Conservation (phyloP, 2,113 vertebrate genomes). For the Callopanchax toddi region DNA sequence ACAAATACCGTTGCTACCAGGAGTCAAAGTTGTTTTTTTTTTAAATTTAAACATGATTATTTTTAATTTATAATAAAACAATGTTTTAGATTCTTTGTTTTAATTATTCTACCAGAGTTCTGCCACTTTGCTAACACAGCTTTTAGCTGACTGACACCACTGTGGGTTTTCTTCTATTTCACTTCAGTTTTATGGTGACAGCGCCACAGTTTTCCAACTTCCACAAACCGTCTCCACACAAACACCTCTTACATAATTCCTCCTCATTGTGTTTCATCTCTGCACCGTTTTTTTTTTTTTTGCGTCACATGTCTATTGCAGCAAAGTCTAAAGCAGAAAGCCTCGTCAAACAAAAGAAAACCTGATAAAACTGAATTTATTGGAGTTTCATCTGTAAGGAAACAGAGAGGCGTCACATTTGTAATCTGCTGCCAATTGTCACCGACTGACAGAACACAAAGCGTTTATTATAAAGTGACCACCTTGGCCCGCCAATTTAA, state of each 20-base stretch:
- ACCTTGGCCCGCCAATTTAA: conserved; percentile 46
- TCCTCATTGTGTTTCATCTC: not conserved
- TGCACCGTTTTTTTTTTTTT: not conserved
- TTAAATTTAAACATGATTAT: too few relatives aligned
- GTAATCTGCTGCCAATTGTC: conserved; percentile 45
- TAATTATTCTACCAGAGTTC: too few relatives aligned
- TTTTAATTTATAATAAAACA: too few relatives aligned
- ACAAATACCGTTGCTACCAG: too few relatives aligned
- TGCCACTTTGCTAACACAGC: not conserved
- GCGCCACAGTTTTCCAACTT: conserved; percentile 12
- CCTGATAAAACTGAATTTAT: conserved; percentile 40
- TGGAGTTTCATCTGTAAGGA: conserved; percentile 43
- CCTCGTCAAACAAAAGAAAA: conserved; percentile 29
- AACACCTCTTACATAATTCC: conserved; percentile 22
- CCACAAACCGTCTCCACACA: conserved; percentile 11
- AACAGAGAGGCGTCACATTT: conserved; percentile 33
- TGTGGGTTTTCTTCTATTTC: conserved; percentile 31
- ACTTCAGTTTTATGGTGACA: conserved; percentile 19
- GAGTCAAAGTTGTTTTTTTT: too few relatives aligned
- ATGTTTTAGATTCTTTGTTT: too few relatives aligned
- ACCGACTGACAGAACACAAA: conserved; percentile 52
- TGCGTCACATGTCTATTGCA: conserved; percentile 31
- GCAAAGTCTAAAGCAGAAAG: conserved; percentile 22
- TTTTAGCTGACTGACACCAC: conserved; percentile 7
- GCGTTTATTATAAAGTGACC: conserved; percentile 50